Conservation (phyloP, 92 coral and sea anemone genomes). For the Pocillopora meandrina region DNA sequence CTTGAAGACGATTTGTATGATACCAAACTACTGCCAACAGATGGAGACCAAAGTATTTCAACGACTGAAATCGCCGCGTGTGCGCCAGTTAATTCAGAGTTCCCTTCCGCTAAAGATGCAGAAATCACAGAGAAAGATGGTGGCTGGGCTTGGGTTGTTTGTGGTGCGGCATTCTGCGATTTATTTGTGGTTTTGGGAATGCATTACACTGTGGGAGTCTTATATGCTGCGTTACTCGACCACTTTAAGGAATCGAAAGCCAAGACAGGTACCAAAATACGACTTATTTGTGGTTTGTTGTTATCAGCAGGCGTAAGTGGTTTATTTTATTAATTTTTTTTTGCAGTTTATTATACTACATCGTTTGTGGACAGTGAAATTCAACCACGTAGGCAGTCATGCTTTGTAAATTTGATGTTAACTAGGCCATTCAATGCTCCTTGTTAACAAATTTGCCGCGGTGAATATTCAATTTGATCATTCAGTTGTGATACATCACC, state of each 20-base stretch:
- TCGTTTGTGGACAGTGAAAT: no score
- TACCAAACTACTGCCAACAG: background rate
- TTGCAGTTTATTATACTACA: no score
- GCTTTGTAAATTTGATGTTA: background rate
- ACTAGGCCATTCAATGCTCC: background rate
- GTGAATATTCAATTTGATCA: no score
- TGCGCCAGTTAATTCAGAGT: conserved; percentile 2
- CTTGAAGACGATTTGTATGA: conserved; percentile 19
- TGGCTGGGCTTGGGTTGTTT: conserved; percentile 92
- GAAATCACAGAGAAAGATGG: conserved; percentile 65
- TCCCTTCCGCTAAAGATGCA: conserved; percentile 41
- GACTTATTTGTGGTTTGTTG: background rate
- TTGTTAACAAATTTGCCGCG: no score
- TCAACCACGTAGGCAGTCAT: no score
- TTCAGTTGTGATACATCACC: no score
- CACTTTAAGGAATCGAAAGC: conserved; percentile 84
- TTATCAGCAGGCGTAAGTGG: background rate
- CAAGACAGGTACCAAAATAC: conserved; percentile 68
- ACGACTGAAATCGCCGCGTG: conserved; percentile 6
- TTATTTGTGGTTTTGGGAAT: conserved; percentile 88
- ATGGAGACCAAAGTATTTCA: conserved; percentile 5
- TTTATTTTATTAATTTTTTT: no score
- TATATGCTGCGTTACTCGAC: conserved; percentile 85
- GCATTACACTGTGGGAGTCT: conserved; percentile 90
- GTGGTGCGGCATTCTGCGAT: conserved; percentile 91